Evolutionary conservation across 2,888 invertebrate species (phyloP).

Genomic region (Chydorus sphaericus): DNA sequence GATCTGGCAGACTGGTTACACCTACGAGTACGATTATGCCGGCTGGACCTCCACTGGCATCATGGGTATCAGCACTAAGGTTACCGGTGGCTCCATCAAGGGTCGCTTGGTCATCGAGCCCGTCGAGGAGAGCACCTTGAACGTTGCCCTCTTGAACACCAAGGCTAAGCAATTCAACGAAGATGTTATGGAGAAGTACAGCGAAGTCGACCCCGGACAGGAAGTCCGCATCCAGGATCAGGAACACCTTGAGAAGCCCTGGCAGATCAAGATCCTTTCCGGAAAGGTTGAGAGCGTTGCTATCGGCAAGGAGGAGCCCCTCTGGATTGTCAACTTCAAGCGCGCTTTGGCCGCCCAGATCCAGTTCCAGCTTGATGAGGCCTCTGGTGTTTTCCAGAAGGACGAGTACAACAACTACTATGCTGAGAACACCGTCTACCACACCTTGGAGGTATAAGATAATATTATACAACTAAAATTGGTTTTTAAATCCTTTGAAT

Average conservation of each 20-base stretch:
- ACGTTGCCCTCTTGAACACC: slow-evolving; percentile 8
- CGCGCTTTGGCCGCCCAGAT: slow-evolving; percentile 12
- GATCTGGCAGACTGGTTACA: slow-evolving; percentile 13
- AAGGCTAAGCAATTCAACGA: slow-evolving; percentile 15
- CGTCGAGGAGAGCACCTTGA: slow-evolving; percentile 6
- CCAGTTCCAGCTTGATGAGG: slow-evolving; percentile 13
- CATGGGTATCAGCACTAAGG: slow-evolving; percentile 7
- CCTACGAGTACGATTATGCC: slow-evolving; percentile 14
- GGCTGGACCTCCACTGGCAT: slow-evolving; percentile 14
- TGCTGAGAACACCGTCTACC: slow-evolving; percentile 12
- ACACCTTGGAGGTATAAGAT: slow-evolving; percentile 12
- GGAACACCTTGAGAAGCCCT: slow-evolving; percentile 14
- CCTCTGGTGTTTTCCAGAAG: slow-evolving; percentile 11
- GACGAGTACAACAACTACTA: slow-evolving; percentile 8
- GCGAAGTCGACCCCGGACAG: slow-evolving; percentile 10
- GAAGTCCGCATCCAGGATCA: slow-evolving; percentile 8
- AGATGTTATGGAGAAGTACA: slow-evolving; percentile 10
- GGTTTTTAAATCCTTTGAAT: background rate
- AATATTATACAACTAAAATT: background rate
- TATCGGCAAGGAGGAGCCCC: slow-evolving; percentile 13
- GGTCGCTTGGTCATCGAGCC: slow-evolving; percentile 13
- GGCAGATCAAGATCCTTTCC: slow-evolving; percentile 4
- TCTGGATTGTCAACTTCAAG: slow-evolving; percentile 16
- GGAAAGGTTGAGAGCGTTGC: slow-evolving; percentile 13
- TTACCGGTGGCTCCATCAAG: slow-evolving; percentile 13